A percentile compares a stretch with the other conserved stretches of the same genome.
phyloP scores from a whole-genome alignment of 2,113 vertebrate species.

The Pogonocichla stellata region DNA sequence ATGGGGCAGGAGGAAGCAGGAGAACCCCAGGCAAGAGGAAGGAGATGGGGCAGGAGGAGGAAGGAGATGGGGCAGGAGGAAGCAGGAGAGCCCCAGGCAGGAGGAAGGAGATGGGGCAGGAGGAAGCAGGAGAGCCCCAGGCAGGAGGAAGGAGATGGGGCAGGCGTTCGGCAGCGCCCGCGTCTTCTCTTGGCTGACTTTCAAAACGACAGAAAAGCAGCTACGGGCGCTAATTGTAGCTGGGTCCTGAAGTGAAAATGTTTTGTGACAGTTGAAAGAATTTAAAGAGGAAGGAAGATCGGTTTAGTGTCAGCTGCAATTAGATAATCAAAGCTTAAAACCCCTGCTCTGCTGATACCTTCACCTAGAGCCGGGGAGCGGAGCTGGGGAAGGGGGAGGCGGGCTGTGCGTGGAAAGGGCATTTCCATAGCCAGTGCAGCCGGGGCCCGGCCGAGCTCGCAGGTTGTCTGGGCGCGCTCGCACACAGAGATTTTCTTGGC shows the following conservation, averaged over 20 bases:
- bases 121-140: not conserved
- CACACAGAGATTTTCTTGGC: slow-evolving; percentile 81
- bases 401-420: slow-evolving; percentile 73
- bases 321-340: slow-evolving; percentile 75
- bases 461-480: slow-evolving; percentile 74
- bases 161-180: not conserved
- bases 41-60: not conserved
- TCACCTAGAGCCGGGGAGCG: slow-evolving; percentile 21
- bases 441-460: slow-evolving; percentile 70
- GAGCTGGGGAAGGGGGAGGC: slow-evolving; percentile 65
- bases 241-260: slow-evolving; percentile 76
- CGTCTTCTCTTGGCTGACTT: slow-evolving; percentile 72
- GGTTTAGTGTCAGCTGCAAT: slow-evolving; percentile 77
- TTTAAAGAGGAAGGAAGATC: slow-evolving; percentile 76
- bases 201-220: slow-evolving; percentile 64
- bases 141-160: not conserved
- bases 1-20: not conserved
- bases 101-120: not conserved
- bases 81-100: too few relatives aligned
- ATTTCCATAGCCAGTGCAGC: slow-evolving; percentile 67
- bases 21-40: too few relatives aligned
- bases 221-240: slow-evolving; percentile 70
- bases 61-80: not conserved
- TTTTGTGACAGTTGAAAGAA: slow-evolving; percentile 79
- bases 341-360: slow-evolving; percentile 53